A percentile compares a stretch with the other conserved stretches of the same genome.
Conservation (phyloP, 1,140 invertebrate genomes). For the Dendroctonus ponderosae region DNA sequence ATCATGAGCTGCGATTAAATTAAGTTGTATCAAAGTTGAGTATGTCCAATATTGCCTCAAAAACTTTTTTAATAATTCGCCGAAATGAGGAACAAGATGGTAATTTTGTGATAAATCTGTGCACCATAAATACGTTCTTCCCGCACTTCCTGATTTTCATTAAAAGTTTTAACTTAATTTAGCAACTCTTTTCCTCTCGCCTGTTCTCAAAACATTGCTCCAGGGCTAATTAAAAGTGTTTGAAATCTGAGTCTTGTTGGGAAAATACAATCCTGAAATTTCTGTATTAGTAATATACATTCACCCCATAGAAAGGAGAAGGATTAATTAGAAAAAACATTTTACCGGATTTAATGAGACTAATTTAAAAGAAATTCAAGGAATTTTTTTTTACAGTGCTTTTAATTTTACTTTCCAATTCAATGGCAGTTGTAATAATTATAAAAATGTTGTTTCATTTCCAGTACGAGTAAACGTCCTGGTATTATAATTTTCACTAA, state of each 20-base stretch:
- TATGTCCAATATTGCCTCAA: not conserved
- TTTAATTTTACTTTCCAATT: too few relatives aligned
- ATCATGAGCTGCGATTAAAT: not conserved
- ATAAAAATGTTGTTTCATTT: too few relatives aligned
- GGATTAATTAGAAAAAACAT: too few relatives aligned
- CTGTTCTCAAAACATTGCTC: slow-evolving; percentile 15
- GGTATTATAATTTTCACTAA: too few relatives aligned
- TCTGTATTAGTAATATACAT: too few relatives aligned
- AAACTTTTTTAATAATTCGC: slow-evolving; percentile 15
- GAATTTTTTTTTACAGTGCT: too few relatives aligned
- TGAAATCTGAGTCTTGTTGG: not conserved
- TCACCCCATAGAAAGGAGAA: too few relatives aligned
- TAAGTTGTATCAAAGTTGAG: not conserved
- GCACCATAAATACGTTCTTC: slow-evolving; percentile 9
- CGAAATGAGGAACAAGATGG: slow-evolving; percentile 2
- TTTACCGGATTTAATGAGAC: too few relatives aligned
- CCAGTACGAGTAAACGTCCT: too few relatives aligned
- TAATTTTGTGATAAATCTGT: slow-evolving; percentile 14
- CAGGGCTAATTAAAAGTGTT: slow-evolving; percentile 10
- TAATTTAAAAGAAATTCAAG: too few relatives aligned
- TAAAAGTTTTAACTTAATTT: slow-evolving; percentile 13
- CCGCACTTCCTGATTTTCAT: not conserved
- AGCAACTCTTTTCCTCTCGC: slow-evolving; percentile 12
- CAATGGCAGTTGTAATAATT: too few relatives aligned
- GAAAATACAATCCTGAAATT: not conserved